Evolutionary conservation across 2,797 vertebrate species (phyloP), one percentile per base, ranked within the genome.

Genomic region (Mus caroli): DNA sequence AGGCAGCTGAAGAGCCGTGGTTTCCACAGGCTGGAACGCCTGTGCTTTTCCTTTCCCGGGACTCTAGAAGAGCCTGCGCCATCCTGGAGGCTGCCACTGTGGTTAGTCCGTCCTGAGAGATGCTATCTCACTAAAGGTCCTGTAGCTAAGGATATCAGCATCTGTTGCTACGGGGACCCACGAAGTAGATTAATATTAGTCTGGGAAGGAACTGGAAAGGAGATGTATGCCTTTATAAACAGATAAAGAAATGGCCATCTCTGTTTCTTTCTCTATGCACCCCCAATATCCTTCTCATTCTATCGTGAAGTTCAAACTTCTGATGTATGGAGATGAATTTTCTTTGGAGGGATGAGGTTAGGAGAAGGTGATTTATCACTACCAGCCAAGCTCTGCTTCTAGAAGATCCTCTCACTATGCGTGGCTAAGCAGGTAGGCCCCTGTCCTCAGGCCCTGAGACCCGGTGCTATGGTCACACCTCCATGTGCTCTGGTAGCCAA

Each of bases 71-170:
- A 97, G 96, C 97, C 96, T 98, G 97, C 67, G 7, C 96, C 60
- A 60, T 97, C 96, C 98, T 97, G 98, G 97, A 40, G 75, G 98
- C 98, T 99, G 99, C 98, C 98, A 98, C 99, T 99, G 99, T 99
- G 97, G 97, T 98, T 99, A 99, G 99, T 99, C 99, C 99, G 99
- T 99, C 99, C 99, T 50, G 13, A 98, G 98, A 97, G 99, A 99
- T 99, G 99, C 98, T 46, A 3, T 98, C 98, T 98, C 96, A 87
- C 97, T 67, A 76, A 97, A 97, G 97, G 97, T 97, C 98, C 97
- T 98, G 98, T 99, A 98, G 99, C 99, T 99, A 99, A 98, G 98
- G 95, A 99, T 99, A 99, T 99, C 99, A 99, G 96, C 98, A 98
- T 98, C 98, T 99, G 98, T 99, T 99, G 99, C 98, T 94, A 88